Evolutionary conservation across 2,797 vertebrate genomes (phyloP).

Genomic region (Galagoides demidoff): DNA sequence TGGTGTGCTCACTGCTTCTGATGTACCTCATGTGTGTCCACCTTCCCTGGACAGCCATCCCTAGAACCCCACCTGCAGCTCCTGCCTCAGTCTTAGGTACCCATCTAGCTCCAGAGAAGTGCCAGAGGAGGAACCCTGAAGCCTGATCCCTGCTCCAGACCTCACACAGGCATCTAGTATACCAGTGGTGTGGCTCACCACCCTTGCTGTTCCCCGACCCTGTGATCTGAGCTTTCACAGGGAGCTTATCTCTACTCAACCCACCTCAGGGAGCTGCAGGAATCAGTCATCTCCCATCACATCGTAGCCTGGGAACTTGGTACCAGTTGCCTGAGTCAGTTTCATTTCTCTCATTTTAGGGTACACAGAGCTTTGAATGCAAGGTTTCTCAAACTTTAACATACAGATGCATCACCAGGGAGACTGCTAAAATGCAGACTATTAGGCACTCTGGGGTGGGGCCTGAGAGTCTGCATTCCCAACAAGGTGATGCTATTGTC

Average conservation of each 20-base stretch:
- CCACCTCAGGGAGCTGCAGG: not conserved
- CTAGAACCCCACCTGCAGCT: not conserved
- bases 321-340: not conserved
- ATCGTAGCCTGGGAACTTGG: not conserved
- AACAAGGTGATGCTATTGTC: not conserved
- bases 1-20: fast-evolving
- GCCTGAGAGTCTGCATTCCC: not conserved
- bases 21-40: not conserved
- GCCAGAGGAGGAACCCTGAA: not conserved
- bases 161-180: not conserved
- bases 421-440: not conserved
- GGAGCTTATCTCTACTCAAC: not conserved
- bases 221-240: not conserved
- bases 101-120: not conserved
- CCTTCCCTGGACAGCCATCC: not conserved
- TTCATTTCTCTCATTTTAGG: not conserved
- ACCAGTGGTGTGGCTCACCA: not conserved
- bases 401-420: not conserved
- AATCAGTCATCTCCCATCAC: not conserved
- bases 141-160: not conserved
- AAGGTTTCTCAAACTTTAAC: not conserved
- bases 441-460: not conserved
- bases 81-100: not conserved
- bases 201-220: not conserved
- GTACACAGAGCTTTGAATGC: not conserved